phyloP scores from a whole-genome alignment of 1,140 invertebrate species.

The Monomorium pharaonis region DNA sequence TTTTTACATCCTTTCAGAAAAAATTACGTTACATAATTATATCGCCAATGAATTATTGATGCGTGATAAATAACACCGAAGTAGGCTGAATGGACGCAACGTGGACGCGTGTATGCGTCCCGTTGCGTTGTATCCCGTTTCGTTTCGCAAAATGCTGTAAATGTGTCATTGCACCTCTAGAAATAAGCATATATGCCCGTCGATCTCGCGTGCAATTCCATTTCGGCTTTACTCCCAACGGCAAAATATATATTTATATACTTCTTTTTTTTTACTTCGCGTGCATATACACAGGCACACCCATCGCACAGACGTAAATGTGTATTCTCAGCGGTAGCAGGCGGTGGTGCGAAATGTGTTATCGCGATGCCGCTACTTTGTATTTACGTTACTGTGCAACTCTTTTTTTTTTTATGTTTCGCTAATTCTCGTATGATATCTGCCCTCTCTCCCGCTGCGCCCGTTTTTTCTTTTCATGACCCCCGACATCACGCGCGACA shows the following conservation, averaged over 20 bases:
- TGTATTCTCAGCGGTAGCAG: slow-evolving; percentile 49
- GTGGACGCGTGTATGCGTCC: not conserved
- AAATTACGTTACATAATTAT: not conserved
- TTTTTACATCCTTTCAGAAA: not conserved
- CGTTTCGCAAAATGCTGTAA: slow-evolving; percentile 39
- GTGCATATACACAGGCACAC: slow-evolving; percentile 32
- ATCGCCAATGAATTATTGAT: not conserved
- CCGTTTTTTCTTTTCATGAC: not conserved
- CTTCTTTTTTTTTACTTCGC: not conserved
- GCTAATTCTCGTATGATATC: slow-evolving; percentile 13
- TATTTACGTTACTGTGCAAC: slow-evolving; percentile 44
- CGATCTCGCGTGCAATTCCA: slow-evolving; percentile 70
- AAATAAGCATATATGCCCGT: slow-evolving; percentile 67
- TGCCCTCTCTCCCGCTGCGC: not conserved
- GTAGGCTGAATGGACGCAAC: not conserved
- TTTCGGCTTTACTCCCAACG: slow-evolving; percentile 59
- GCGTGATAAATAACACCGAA: not conserved
- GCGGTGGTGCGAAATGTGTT: slow-evolving; percentile 58
- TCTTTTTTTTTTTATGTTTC: slow-evolving; percentile 10
- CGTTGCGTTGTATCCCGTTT: not conserved
- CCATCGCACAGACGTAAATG: too few relatives aligned
- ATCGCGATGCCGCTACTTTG: slow-evolving; percentile 62
- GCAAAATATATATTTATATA: slow-evolving; percentile 64
- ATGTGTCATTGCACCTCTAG: slow-evolving; percentile 63
- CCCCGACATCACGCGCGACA: not conserved